These are phyloP conservation scores for Gymnocheta viridis DNA, from an alignment of 2,888 invertebrate genomes.

Conservation along the genomic window DNA sequence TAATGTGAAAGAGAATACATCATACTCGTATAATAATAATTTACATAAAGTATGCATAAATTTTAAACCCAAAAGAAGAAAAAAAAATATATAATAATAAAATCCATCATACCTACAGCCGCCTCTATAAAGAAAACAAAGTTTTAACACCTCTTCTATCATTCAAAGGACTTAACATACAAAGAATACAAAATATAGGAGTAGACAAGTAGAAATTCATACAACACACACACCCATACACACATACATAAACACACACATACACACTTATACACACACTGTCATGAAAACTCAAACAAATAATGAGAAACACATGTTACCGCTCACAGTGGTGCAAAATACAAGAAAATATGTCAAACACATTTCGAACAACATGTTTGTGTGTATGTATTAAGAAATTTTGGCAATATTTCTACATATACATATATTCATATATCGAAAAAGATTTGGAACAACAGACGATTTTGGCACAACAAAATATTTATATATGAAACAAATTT, in stretches of 20 bases:
- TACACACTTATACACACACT: neutral
- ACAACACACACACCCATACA: neutral
- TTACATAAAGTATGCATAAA: slow-evolving; percentile 68
- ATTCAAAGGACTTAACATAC: slow-evolving; percentile 40
- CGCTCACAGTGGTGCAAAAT: neutral
- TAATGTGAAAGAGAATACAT: slow-evolving; percentile 8
- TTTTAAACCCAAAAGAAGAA: slow-evolving; percentile 13
- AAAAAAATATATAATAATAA: neutral
- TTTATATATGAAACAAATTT: too few relatives aligned
- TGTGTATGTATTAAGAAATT: too few relatives aligned
- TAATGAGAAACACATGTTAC: slow-evolving; percentile 7
- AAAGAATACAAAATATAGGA: slow-evolving; percentile 22
- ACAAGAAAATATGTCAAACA: neutral
- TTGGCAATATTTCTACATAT: too few relatives aligned
- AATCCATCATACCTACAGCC: slow-evolving; percentile 18
- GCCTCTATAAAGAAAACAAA: slow-evolving; percentile 6
- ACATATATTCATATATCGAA: too few relatives aligned
- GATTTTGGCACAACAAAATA: too few relatives aligned
- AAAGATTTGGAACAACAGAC: too few relatives aligned
- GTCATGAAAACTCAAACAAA: neutral
- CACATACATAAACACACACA: neutral
- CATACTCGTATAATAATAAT: slow-evolving; percentile 52
- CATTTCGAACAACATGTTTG: neutral
- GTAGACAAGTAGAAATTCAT: neutral
- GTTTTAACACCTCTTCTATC: slow-evolving; percentile 42